Percentiles rank a stretch among this genome's conserved stretches.
Conservation (phyloP, 2,113 vertebrate species). For the Piprites chloris region DNA sequence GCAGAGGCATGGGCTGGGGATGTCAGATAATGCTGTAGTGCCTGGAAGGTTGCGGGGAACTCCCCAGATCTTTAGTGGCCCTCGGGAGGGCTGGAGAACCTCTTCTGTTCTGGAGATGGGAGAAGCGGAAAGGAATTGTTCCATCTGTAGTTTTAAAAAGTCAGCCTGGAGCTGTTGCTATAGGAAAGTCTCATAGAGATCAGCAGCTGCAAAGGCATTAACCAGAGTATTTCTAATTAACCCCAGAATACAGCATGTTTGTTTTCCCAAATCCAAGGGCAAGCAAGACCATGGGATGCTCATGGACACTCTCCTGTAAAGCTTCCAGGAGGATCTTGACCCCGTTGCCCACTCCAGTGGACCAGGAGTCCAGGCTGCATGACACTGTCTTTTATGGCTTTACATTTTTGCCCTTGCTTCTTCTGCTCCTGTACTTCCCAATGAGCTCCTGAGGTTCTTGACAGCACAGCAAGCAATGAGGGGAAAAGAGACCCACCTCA, state of each 20-base stretch:
- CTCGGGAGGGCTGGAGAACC: neutral
- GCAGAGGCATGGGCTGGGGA: neutral
- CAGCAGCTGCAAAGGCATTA: neutral
- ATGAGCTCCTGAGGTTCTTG: neutral
- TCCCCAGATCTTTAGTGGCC: neutral
- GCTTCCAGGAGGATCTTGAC: neutral
- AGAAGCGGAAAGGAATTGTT: neutral
- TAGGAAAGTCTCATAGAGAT: fast-evolving
- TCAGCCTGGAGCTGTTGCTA: neutral
- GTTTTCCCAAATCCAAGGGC: neutral
- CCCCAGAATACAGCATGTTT: neutral
- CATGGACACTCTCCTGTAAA: fast-evolving
- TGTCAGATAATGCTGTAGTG: neutral
- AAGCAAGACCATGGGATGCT: neutral
- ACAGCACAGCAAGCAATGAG: fast-evolving
- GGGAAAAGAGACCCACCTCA: neutral
- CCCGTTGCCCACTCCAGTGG: neutral
- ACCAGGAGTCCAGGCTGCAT: neutral
- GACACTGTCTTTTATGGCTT: neutral
- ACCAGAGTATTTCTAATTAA: neutral
- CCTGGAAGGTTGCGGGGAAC: neutral
- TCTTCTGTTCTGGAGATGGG: neutral
- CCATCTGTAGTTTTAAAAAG: neutral
- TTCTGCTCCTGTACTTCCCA: neutral
- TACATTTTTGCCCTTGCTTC: neutral